Evolutionary conservation across 1,140 invertebrate genomes (phyloP), one percentile per base, ranked within the genome.

Genomic region (Heliconius congener): DNA sequence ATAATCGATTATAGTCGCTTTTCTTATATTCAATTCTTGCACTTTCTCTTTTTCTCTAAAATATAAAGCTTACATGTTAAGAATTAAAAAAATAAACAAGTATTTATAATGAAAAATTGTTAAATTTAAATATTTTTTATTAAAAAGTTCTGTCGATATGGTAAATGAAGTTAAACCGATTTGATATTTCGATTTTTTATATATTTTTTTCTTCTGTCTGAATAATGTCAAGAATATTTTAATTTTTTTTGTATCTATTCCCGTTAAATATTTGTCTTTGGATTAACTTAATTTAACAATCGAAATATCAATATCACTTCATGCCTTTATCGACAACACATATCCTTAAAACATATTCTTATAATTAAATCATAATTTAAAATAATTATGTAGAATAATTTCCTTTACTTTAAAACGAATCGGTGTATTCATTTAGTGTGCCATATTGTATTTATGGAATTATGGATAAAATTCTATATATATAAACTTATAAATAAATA

Each of bases 341-440:
- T 66, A 66, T 66, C 60, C 11, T 16, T 66, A 27, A 30, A 66
- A 27, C 27, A 30, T 66, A 39, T 72, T 72, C 8, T 30, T 72
- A 37, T 13, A 72, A 72, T 72, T 37, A 42, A 37, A 72, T 39
- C 8, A 37, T 37, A n/a, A 19, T 42, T 72, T 76, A 50, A 66
- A 70, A 46, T 76, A 70, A 66, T 75, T 57, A 27, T 16, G 60
- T 66, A 13, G 9, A 66, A 30, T 34, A 46, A 46, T 34, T 50
- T 66, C n/a, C n/a, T 76, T 76, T 71, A 50, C 27, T 30, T 30
- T 66, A 27, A 66, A 66, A 66, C 60, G 55, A 23, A 71, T 70
- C 30, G 30, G 60, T 76, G 60, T 76, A 76, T 71, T 39, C n/a
- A 70, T 76, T 70, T 76, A 76, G 74, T 30, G 55, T 76, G 74